phyloP scores from a whole-genome alignment of 2,113 vertebrate genomes.

The Anhinga anhinga region DNA sequence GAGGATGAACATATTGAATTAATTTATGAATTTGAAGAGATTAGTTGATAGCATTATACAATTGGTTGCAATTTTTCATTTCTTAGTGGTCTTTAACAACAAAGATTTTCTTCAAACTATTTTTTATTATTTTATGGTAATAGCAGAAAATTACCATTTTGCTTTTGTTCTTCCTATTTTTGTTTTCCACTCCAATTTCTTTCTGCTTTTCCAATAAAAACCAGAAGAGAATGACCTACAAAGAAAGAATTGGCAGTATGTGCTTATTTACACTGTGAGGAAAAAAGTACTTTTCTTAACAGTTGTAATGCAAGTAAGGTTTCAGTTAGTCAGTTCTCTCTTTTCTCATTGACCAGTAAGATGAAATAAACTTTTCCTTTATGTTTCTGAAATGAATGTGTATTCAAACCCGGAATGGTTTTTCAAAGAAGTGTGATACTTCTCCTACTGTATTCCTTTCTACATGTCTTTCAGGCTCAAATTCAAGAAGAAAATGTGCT shows the following conservation, averaged over 20 bases:
- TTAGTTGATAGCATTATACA: not conserved
- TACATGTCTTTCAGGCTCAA: not conserved
- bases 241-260: not conserved
- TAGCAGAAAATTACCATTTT: not conserved
- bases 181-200: not conserved
- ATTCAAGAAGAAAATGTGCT: not conserved
- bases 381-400: not conserved
- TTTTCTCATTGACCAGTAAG: not conserved
- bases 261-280: not conserved
- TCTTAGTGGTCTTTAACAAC: not conserved
- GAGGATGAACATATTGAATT: not conserved
- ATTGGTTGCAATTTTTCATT: constrained; percentile 10
- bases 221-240: not conserved
- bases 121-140: not conserved
- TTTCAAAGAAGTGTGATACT: not conserved
- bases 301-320: not conserved
- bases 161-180: not conserved
- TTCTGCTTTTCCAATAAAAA: not conserved
- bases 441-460: not conserved
- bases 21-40: constrained; percentile 20
- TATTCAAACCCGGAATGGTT: not conserved
- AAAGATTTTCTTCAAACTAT: not conserved
- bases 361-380: not conserved
- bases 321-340: not conserved
- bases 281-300: not conserved